Percentiles rank a stretch among this genome's conserved stretches.
Evolutionary conservation across 2,888 invertebrate species (phyloP).

Genomic region (Pandemis corylana): DNA sequence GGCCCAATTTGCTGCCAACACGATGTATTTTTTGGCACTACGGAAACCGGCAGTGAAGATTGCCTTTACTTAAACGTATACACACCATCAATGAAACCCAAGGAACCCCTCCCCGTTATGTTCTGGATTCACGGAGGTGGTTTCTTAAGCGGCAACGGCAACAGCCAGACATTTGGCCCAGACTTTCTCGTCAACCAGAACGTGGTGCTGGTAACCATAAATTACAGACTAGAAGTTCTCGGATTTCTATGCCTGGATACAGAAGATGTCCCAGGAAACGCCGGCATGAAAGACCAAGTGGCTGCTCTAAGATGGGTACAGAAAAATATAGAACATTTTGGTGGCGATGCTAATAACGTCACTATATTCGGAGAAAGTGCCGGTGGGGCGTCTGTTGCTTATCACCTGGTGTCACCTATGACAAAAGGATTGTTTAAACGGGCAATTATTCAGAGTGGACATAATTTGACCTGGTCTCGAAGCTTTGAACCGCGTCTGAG

Average conservation of each 20-base stretch:
- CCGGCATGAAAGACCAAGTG: constrained; percentile 60
- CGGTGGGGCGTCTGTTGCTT: constrained; percentile 45
- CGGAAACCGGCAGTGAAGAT: constrained; percentile 53
- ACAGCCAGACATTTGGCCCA: constrained; percentile 52
- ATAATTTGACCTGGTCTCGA: constrained; percentile 83
- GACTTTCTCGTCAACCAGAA: constrained; percentile 54
- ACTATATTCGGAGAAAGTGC: constrained; percentile 56
- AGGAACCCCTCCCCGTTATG: constrained; percentile 51
- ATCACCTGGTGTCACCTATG: constrained; percentile 50
- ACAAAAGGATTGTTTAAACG: constrained; percentile 48
- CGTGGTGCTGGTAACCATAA: constrained; percentile 53
- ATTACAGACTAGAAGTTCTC: constrained; percentile 56
- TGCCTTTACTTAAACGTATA: constrained; percentile 60
- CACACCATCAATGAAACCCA: constrained; percentile 50
- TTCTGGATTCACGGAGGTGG: constrained; percentile 55
- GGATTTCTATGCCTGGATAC: constrained; percentile 57
- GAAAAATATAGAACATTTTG: constrained; percentile 50
- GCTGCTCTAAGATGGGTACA: constrained; percentile 55
- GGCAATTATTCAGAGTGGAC: constrained; percentile 87
- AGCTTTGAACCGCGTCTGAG: constrained; percentile 70
- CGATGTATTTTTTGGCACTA: constrained; percentile 43
- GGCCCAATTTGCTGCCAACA: constrained; percentile 53
- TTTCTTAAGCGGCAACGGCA: constrained; percentile 52
- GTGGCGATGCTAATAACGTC: constrained; percentile 56
- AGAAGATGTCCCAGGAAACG: constrained; percentile 57